These are phyloP conservation scores for Lepidurus couesii DNA, from an alignment of 1,140 invertebrate genomes.

Conservation along the genomic window DNA sequence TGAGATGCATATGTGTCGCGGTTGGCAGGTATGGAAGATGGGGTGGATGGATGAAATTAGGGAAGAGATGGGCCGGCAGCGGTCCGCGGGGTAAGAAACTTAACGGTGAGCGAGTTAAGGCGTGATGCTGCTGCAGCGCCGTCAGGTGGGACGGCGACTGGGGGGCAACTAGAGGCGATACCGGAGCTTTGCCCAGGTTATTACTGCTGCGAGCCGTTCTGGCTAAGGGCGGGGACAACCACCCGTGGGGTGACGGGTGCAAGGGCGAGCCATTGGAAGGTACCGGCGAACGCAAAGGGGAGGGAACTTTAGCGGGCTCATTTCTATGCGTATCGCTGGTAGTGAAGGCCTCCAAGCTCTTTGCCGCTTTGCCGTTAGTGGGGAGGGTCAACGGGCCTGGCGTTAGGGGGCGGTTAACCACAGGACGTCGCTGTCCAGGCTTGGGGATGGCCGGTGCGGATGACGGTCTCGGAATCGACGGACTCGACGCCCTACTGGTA, in stretches of 20 bases:
- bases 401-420: neutral
- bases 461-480: constrained; percentile 24
- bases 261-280: neutral
- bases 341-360: neutral
- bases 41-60: constrained; percentile 1
- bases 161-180: neutral
- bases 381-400: neutral
- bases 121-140: constrained; percentile 6
- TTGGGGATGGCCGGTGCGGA: constrained; percentile 23
- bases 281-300: constrained; percentile 1
- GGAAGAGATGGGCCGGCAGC: neutral
- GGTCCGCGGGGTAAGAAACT: neutral
- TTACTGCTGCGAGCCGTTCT: neutral
- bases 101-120: neutral
- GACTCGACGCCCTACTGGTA: constrained; percentile 1
- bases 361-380: constrained; percentile 2
- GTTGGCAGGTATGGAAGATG: neutral
- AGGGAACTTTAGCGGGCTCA: neutral
- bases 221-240: neutral
- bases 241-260: neutral
- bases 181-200: neutral
- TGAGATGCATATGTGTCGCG: neutral
- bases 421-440: neutral
- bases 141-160: neutral
- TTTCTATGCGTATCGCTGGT: neutral